phyloP scores from a whole-genome alignment of 2,797 vertebrate genomes.

The Silurus aristotelis region DNA sequence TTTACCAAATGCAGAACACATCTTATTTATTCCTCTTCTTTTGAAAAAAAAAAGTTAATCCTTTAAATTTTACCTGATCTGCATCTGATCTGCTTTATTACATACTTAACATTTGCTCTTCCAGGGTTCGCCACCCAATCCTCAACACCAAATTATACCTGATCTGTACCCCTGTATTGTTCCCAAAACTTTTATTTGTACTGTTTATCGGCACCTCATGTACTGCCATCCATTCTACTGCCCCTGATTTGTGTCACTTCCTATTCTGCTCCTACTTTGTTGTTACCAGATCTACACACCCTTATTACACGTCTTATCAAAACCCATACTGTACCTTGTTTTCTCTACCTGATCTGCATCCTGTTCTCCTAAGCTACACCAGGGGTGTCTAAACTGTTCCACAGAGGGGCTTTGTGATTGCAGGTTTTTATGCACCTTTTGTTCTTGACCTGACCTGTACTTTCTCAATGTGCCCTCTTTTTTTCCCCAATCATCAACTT shows the following conservation, averaged over 20 bases:
- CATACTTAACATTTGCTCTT: neutral
- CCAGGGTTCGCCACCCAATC: neutral
- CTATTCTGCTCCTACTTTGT: neutral
- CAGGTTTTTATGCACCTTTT: too few species aligned
- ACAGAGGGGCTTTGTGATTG: too few species aligned
- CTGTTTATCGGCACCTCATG: neutral
- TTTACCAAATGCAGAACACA: neutral
- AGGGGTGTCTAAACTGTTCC: too few species aligned
- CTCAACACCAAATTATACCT: too few species aligned
- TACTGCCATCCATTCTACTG: neutral
- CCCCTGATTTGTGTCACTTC: neutral
- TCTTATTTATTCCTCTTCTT: neutral
- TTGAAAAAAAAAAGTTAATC: neutral
- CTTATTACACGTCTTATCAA: neutral
- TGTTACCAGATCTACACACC: neutral
- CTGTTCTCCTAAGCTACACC: neutral
- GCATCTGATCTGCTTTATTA: neutral
- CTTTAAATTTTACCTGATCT: neutral
- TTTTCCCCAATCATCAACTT: neutral
- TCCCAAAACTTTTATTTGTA: too few species aligned
- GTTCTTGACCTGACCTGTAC: neutral
- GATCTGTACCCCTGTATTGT: neutral
- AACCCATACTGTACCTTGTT: neutral
- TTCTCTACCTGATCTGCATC: neutral
- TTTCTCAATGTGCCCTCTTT: neutral